Evolutionary conservation across 2,113 vertebrate genomes (phyloP).

Genomic region (Mesoclemmys tuberculata): DNA sequence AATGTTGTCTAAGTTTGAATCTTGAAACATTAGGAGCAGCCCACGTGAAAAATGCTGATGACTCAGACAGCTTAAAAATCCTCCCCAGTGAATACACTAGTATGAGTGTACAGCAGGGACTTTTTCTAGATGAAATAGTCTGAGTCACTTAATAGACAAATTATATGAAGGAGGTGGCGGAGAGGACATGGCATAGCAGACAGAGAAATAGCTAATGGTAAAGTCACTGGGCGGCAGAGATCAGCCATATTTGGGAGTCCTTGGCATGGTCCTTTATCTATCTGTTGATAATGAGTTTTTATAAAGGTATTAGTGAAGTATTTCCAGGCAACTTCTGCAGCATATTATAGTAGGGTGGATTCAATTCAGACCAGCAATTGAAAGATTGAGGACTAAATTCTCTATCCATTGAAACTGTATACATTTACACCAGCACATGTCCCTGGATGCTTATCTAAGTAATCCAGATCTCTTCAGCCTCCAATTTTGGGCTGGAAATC

Average conservation of each 20-base stretch:
- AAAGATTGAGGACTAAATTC: background rate
- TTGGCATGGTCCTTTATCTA: background rate
- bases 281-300: background rate
- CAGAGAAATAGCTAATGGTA: background rate
- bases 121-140: constrained; percentile 1
- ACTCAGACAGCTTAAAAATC: constrained; percentile 28
- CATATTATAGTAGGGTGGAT: background rate
- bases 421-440: background rate
- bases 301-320: background rate
- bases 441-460: background rate
- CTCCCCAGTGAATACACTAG: background rate
- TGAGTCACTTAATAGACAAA: constrained; percentile 21
- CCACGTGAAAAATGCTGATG: constrained; percentile 31
- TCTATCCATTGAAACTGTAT: background rate
- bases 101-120: background rate
- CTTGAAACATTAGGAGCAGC: constrained; percentile 12
- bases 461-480: background rate
- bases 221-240: background rate
- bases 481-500: background rate
- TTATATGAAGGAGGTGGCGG: background rate
- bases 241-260: background rate
- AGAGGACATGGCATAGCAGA: background rate
- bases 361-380: background rate
- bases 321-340: background rate
- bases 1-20: constrained; percentile 36